Conservation (phyloP, 2,797 vertebrate species). For the Thamnophis elegans region DNA sequence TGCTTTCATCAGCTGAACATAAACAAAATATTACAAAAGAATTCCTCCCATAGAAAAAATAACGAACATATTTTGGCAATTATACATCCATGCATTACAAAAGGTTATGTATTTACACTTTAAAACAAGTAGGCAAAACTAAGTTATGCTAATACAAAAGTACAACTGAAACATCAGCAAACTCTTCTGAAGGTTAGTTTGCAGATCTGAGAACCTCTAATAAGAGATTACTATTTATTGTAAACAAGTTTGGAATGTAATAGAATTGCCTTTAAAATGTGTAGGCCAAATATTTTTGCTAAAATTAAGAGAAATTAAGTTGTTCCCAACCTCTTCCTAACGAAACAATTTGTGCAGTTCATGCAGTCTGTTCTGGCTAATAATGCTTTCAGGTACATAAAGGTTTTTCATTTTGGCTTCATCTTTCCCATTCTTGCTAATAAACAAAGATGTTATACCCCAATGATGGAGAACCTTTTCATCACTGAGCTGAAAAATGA, state of each 20-base stretch:
- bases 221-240: background rate
- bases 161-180: background rate
- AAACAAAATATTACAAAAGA: constrained; percentile 3
- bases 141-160: background rate
- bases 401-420: background rate
- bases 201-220: background rate
- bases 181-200: background rate
- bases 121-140: background rate
- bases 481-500: no score
- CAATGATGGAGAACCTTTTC: no score
- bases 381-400: background rate
- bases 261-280: background rate
- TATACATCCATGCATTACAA: background rate
- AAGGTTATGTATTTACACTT: background rate
- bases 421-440: background rate
- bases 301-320: background rate
- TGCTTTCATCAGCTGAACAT: background rate
- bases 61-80: background rate
- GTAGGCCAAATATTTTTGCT: background rate
- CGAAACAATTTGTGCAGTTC: background rate
- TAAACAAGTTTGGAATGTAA: background rate
- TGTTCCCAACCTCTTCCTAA: background rate
- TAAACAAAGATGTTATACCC: background rate
- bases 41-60: background rate
- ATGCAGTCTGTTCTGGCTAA: background rate